Percentiles rank a stretch among this genome's conserved stretches.
Conservation (phyloP, 2,797 vertebrate species). For the Fratercula arctica region DNA sequence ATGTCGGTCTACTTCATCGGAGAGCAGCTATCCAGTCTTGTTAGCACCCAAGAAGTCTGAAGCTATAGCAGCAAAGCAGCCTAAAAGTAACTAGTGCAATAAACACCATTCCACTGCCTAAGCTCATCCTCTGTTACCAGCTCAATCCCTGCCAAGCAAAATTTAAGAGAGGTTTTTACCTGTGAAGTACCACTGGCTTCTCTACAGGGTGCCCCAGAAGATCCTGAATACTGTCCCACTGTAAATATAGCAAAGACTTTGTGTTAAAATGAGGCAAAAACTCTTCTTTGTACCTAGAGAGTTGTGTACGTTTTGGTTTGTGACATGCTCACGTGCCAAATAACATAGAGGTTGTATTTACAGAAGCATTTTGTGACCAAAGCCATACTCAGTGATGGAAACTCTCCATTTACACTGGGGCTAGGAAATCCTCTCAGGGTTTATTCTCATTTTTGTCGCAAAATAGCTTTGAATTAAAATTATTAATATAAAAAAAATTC, state of each 20-base stretch:
- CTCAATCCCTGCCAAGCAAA: background rate
- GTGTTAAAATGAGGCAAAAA: background rate
- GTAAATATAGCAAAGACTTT: slow-evolving; percentile 25
- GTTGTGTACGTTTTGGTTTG: background rate
- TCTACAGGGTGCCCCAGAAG: slow-evolving; percentile 95
- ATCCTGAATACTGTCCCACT: slow-evolving; percentile 99
- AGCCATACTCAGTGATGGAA: background rate
- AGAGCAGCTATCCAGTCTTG: background rate
- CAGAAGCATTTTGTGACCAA: background rate
- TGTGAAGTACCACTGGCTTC: slow-evolving; percentile 97
- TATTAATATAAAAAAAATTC: background rate
- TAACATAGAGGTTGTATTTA: background rate
- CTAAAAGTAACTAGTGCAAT: background rate
- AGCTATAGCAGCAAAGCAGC: background rate
- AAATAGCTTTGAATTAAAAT: background rate
- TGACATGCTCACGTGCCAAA: background rate
- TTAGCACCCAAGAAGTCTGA: background rate
- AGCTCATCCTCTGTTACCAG: background rate
- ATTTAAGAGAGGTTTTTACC: slow-evolving; percentile 75
- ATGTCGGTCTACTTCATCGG: too few relatives aligned
- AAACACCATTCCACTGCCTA: background rate
- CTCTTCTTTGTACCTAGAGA: background rate
- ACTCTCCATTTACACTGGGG: background rate
- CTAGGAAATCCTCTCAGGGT: background rate
- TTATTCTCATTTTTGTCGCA: background rate